phyloP scores from a whole-genome alignment of 2,113 vertebrate genomes.

The Cyphomyrus plagiostoma region DNA sequence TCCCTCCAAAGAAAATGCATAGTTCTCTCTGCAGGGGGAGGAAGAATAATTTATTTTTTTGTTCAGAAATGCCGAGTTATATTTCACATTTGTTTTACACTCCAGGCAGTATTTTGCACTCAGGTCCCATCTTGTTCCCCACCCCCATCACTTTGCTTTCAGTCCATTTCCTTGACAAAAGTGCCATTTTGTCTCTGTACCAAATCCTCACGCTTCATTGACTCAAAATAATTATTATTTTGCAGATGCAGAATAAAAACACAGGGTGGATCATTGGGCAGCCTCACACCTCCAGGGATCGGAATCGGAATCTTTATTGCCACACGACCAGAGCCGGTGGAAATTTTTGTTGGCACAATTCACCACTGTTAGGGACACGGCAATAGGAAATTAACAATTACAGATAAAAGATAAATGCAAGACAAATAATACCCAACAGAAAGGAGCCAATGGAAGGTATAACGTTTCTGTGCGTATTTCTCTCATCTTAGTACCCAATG shows the following conservation, averaged over 20 bases:
- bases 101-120: not conserved
- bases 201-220: not conserved
- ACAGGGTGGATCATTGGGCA: not conserved
- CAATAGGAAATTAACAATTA: not conserved
- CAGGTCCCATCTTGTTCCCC: not conserved
- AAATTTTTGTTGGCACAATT: not conserved
- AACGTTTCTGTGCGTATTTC: not conserved
- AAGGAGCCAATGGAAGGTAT: not conserved
- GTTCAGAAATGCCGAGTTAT: constrained; percentile 28
- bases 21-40: constrained; percentile 58
- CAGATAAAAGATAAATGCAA: not conserved
- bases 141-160: not conserved
- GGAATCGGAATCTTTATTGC: not conserved
- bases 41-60: not conserved
- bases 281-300: not conserved
- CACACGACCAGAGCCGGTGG: not conserved
- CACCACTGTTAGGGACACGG: not conserved
- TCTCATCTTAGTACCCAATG: not conserved
- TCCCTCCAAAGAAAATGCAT: constrained; percentile 90
- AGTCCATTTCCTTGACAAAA: not conserved
- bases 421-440: not conserved
- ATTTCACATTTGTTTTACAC: not conserved
- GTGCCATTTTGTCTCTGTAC: not conserved
- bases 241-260: not conserved
- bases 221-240: not conserved